Evolutionary conservation across 2,888 invertebrate species (phyloP).

Genomic region (Hecatera dysodea): DNA sequence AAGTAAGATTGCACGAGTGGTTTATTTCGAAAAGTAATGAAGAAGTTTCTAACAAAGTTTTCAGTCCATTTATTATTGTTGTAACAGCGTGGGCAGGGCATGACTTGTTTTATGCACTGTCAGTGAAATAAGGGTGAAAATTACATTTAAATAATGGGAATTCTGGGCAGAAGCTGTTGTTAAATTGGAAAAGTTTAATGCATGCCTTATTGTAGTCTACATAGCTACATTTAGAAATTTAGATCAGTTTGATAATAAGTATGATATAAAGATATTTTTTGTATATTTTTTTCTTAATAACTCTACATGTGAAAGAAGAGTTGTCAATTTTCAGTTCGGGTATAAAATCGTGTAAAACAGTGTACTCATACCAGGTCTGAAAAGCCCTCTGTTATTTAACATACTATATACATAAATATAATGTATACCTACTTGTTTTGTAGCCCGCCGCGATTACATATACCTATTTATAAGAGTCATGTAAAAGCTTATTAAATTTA

Average conservation of each 20-base stretch:
- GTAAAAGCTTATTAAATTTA: no score
- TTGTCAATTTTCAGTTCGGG: no score
- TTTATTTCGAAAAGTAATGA: slow-evolving; percentile 42
- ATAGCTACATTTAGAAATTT: neutral
- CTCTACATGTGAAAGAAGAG: no score
- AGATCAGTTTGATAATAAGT: neutral
- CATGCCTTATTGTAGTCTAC: neutral
- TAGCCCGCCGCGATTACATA: no score
- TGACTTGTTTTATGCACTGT: slow-evolving; percentile 4
- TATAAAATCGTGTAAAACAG: no score
- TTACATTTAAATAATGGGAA: slow-evolving; percentile 13
- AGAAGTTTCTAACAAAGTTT: slow-evolving; percentile 28
- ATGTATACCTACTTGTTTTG: no score
- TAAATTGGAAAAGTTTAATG: neutral
- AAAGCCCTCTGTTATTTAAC: no score
- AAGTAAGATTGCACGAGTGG: slow-evolving; percentile 36
- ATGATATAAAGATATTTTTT: no score
- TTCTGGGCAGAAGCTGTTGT: neutral
- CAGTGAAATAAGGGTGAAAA: slow-evolving; percentile 1
- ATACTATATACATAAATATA: no score
- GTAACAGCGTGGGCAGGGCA: neutral
- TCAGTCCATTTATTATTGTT: slow-evolving; percentile 30
- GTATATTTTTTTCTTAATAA: no score
- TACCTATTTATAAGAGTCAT: no score
- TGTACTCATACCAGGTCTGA: no score